These are phyloP conservation scores for Lordiphosa mommai DNA, from an alignment of 1,140 invertebrate genomes.

Conservation along the genomic window DNA sequence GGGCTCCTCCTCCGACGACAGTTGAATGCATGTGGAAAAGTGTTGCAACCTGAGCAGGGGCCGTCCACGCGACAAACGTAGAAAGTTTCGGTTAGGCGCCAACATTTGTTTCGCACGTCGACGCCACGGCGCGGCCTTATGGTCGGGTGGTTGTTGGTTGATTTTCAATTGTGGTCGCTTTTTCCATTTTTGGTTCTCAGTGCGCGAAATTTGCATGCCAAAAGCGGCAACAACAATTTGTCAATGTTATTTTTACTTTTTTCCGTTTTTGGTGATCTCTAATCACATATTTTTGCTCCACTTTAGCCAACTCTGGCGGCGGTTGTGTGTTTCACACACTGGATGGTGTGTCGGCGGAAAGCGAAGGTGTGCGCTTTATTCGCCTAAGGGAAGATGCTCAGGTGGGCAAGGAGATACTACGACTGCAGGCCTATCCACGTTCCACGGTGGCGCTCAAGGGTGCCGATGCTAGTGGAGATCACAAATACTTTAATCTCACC, in stretches of 20 bases:
- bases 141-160: not conserved
- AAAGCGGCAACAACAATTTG: constrained; percentile 55
- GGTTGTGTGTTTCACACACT: constrained; percentile 69
- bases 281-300: constrained; percentile 26
- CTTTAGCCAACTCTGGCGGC: constrained; percentile 39
- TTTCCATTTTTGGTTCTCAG: constrained; percentile 72
- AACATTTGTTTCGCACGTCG: constrained; percentile 39
- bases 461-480: constrained; percentile 65
- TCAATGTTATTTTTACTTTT: constrained; percentile 41
- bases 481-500: constrained; percentile 72
- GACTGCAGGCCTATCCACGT: constrained; percentile 72
- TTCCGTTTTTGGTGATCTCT: constrained; percentile 20
- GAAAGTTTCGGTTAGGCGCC: constrained; percentile 59
- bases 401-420: constrained; percentile 71
- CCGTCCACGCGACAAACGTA: constrained; percentile 67
- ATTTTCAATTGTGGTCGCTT: constrained; percentile 53
- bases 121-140: constrained; percentile 3
- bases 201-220: constrained; percentile 60
- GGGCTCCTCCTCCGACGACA: constrained; percentile 14
- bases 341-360: constrained; percentile 66
- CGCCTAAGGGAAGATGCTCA: constrained; percentile 71
- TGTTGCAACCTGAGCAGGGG: constrained; percentile 59
- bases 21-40: constrained; percentile 68
- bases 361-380: constrained; percentile 78
- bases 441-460: constrained; percentile 55